Conservation (phyloP, 2,113 vertebrate species). For the Arizona elegans region DNA sequence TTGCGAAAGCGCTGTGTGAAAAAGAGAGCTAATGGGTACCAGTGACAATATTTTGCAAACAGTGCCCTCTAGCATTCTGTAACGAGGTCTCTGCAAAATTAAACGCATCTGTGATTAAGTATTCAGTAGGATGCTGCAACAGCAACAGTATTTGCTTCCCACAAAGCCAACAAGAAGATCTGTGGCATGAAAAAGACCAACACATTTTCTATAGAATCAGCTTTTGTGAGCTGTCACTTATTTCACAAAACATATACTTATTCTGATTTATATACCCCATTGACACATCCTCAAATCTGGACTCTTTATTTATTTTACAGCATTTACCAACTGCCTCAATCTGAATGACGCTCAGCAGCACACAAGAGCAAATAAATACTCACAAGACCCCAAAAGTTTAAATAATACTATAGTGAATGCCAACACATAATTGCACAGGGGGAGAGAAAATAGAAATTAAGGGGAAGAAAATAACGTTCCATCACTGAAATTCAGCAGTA, state of each 20-base stretch:
- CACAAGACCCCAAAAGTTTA: neutral
- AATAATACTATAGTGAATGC: neutral
- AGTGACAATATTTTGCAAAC: neutral
- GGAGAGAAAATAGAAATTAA: neutral
- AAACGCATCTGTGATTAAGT: neutral
- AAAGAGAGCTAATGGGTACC: neutral
- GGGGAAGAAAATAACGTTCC: neutral
- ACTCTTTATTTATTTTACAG: neutral
- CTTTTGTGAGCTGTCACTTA: neutral
- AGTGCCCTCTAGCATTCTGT: neutral
- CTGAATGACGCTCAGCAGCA: neutral
- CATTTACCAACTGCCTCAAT: neutral
- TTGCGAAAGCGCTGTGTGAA: neutral
- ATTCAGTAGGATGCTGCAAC: neutral
- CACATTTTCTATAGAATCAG: neutral
- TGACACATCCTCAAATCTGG: neutral
- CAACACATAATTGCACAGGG: neutral
- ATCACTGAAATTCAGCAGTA: neutral
- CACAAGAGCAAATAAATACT: neutral
- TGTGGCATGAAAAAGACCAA: neutral
- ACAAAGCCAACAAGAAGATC: neutral
- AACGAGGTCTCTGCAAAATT: neutral
- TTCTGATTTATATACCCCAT: neutral
- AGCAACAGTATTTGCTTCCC: neutral
- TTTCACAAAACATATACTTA: neutral